These are phyloP conservation scores for Amblyornis subalaris DNA, from an alignment of 2,113 vertebrate genomes.

Conservation along the genomic window DNA sequence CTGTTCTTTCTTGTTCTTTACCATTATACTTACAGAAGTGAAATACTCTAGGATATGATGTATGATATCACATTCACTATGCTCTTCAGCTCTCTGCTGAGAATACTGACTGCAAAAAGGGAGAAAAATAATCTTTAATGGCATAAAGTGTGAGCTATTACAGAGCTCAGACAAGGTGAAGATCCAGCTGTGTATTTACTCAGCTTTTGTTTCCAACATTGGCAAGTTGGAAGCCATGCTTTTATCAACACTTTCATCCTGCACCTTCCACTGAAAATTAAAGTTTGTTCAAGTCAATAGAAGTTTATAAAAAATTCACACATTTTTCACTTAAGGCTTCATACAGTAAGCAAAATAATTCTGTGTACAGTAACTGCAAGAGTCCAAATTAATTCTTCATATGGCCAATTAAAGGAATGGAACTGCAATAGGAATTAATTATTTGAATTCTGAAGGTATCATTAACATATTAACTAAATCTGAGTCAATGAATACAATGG, in stretches of 20 bases:
- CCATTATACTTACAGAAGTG: not conserved
- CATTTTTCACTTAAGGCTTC: not conserved
- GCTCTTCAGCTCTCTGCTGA: not conserved
- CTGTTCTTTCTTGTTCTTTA: not conserved
- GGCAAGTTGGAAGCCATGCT: not conserved
- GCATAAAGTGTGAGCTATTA: not conserved
- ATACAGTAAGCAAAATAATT: not conserved
- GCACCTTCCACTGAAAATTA: not conserved
- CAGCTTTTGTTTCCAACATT: not conserved
- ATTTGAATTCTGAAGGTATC: not conserved
- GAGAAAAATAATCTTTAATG: not conserved
- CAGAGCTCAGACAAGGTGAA: not conserved
- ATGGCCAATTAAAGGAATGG: not conserved
- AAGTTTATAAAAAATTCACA: not conserved
- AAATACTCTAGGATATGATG: not conserved
- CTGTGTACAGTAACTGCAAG: not conserved
- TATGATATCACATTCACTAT: not conserved
- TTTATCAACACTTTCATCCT: not conserved
- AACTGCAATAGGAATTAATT: not conserved
- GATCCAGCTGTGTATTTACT: not conserved
- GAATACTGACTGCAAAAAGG: not conserved
- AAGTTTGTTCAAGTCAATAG: not conserved
- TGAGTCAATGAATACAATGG: not conserved
- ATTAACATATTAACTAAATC: not conserved
- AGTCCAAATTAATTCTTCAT: not conserved